Conservation (phyloP, 1,140 invertebrate genomes). For the Lepidurus packardi region DNA sequence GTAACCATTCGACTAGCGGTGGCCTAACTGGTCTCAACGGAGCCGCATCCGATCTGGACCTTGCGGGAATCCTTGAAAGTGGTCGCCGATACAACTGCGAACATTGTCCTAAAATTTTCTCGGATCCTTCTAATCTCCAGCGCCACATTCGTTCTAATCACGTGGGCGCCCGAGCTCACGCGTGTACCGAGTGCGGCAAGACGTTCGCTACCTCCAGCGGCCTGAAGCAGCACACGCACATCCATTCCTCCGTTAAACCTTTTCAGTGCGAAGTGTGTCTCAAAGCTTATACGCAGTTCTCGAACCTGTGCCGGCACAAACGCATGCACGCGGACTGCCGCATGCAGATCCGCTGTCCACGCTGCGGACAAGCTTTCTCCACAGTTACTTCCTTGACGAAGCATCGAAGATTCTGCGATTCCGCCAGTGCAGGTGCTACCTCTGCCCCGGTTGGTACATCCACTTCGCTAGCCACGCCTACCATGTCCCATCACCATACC, state of each 20-base stretch:
- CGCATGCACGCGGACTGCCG: conserved; percentile 93
- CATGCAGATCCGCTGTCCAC: conserved; percentile 80
- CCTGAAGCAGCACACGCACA: conserved; percentile 98
- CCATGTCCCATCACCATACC: conserved; percentile 27
- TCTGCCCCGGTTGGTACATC: conserved; percentile 25
- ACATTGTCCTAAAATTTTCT: conserved; percentile 89
- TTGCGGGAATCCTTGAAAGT: background rate
- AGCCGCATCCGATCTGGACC: background rate
- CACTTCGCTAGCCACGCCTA: conserved; percentile 23
- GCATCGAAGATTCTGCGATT: conserved; percentile 56
- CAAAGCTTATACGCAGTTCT: conserved; percentile 98
- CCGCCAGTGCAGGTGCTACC: conserved; percentile 42
- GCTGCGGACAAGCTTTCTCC: conserved; percentile 85
- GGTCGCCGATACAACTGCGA: conserved; percentile 73
- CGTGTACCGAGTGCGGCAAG: conserved; percentile 95
- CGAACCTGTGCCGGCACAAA: conserved; percentile 97
- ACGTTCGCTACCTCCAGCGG: conserved; percentile 96
- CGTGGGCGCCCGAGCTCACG: conserved; percentile 61
- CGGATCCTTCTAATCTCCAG: conserved; percentile 91
- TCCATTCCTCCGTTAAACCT: conserved; percentile 96
- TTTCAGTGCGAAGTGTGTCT: conserved; percentile 84
- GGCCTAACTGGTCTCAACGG: background rate
- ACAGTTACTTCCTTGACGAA: conserved; percentile 68
- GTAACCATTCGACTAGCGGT: background rate
- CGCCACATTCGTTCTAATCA: conserved; percentile 79